Conservation (phyloP, 1,140 invertebrate species). For the Drosophila rufa region DNA sequence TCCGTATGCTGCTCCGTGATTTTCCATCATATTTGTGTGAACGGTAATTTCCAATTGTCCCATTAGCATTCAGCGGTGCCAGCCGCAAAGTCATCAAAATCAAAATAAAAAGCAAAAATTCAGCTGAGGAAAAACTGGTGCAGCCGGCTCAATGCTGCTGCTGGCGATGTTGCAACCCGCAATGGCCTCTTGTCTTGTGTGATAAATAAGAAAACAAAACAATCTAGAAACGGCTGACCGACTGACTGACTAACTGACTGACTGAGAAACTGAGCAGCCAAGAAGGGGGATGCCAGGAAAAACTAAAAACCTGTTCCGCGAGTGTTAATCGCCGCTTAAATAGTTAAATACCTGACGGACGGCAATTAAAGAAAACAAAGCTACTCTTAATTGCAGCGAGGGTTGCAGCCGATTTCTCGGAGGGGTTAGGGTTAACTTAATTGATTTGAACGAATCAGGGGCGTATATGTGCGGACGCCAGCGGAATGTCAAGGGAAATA, state of each 20-base stretch:
- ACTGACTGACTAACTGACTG: constrained; percentile 17
- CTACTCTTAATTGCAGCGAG: constrained; percentile 44
- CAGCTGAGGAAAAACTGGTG: constrained; percentile 44
- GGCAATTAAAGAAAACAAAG: constrained; percentile 60
- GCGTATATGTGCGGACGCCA: constrained; percentile 12
- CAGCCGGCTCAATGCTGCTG: constrained; percentile 22
- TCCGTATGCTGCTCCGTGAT: constrained; percentile 53
- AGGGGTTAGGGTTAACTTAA: constrained; percentile 47
- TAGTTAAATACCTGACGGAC: constrained; percentile 37
- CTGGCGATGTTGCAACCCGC: constrained; percentile 37
- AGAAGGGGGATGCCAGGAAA: constrained; percentile 46
- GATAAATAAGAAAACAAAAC: constrained; percentile 42
- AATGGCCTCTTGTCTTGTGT: constrained; percentile 45
- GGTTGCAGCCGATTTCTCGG: constrained; percentile 18
- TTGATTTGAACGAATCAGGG: constrained; percentile 43
- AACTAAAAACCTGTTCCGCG: constrained; percentile 69
- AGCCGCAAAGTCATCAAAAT: constrained; percentile 33
- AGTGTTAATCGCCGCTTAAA: constrained; percentile 62
- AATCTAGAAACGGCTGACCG: constrained; percentile 41
- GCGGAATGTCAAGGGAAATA: constrained; percentile 41
- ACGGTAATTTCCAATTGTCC: constrained; percentile 41
- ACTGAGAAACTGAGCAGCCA: background rate
- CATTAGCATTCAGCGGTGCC: constrained; percentile 26
- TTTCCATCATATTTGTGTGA: constrained; percentile 53
- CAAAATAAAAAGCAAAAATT: constrained; percentile 16